Evolutionary conservation across 2,113 vertebrate species (phyloP), one percentile per base, ranked within the genome.

Genomic region (Mixornis gularis): DNA sequence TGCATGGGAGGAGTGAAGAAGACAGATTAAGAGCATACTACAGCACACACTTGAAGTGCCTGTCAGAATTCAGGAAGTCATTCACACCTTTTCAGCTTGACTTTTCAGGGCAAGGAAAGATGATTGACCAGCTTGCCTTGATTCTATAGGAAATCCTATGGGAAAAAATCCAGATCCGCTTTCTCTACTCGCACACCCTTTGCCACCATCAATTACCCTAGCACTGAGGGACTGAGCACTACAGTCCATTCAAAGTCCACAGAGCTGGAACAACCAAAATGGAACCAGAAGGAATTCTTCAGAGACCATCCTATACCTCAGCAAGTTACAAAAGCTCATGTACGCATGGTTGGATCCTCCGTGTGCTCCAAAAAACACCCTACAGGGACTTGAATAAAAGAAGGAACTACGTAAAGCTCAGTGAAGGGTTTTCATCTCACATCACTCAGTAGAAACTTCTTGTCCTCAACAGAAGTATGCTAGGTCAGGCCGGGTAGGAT

Each of bases 401-500:
- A 59, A 43, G 25, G 41, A 38, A 25, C 10, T 41, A 68, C 72
- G 16, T 17, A 48, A 87, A 83, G 32, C 44, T 89, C 32, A 84
- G 62, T 76, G 53, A 36, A 87, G 17, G 8, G 25, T 73, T 90
- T 88, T 88, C 52, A 81, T 66, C 36, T 90, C 44, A 32, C 0
- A 1, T 38, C n/a, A 60, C 24, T 62, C 62, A 53, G 82, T 29
- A 89, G 90, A 68, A 71, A 70, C 24, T 69, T 51, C 40, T 43
- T 71, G 49, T 64, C 59, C 60, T 65, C 79, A 83, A n/a, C 43
- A 46, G 78, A 92, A 79, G 55, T 49, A 60, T 4, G 5, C 52
- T 65, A 68, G 81, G 77, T 95, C 94, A 92, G 60, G 90, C 36
- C 65, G 83, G 84, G 49, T 66, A 87, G 63, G 71, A 85, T 76